These are phyloP conservation scores for Parazoanthus swiftii DNA, from an alignment of 92 coral and sea anemone genomes.

Conservation along the genomic window DNA sequence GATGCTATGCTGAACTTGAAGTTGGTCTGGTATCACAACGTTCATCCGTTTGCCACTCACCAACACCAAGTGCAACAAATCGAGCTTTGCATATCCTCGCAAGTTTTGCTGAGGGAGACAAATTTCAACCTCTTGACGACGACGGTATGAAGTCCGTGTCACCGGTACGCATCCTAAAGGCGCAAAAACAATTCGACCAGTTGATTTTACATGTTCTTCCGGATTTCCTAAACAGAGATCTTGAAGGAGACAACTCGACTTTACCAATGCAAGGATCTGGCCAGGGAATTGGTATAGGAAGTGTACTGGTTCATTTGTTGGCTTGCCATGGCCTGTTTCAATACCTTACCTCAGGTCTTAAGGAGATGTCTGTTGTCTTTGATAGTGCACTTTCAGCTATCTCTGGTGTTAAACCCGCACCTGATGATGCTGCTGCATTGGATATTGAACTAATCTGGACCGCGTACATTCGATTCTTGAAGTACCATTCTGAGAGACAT, in stretches of 20 bases:
- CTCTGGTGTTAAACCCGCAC: slow-evolving; percentile 8
- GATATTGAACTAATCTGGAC: slow-evolving; percentile 67
- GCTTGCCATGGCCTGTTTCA: slow-evolving; percentile 81
- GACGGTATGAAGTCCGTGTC: slow-evolving; percentile 39
- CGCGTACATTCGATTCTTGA: slow-evolving; percentile 63
- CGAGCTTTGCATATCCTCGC: slow-evolving; percentile 63
- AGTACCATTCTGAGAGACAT: slow-evolving; percentile 59
- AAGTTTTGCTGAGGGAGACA: slow-evolving; percentile 59
- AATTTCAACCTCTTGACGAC: slow-evolving; percentile 48
- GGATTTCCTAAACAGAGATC: not conserved
- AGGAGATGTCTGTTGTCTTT: slow-evolving; percentile 61
- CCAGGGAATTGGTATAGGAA: slow-evolving; percentile 44
- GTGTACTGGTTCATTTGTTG: slow-evolving; percentile 62
- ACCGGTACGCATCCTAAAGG: slow-evolving; percentile 60
- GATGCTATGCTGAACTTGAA: slow-evolving; percentile 37
- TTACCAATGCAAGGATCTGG: slow-evolving; percentile 36
- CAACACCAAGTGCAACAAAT: slow-evolving; percentile 10
- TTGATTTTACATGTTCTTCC: slow-evolving; percentile 33
- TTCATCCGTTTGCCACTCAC: slow-evolving; percentile 7
- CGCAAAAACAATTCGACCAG: slow-evolving; percentile 55
- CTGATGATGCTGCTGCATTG: slow-evolving; percentile 45
- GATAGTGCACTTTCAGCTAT: slow-evolving; percentile 48
- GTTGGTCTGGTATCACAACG: slow-evolving; percentile 18
- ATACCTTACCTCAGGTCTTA: slow-evolving; percentile 78
- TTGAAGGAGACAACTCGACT: slow-evolving; percentile 7